Evolutionary conservation across 2,113 vertebrate species (phyloP).

Genomic region (Nesogale talazaci): DNA sequence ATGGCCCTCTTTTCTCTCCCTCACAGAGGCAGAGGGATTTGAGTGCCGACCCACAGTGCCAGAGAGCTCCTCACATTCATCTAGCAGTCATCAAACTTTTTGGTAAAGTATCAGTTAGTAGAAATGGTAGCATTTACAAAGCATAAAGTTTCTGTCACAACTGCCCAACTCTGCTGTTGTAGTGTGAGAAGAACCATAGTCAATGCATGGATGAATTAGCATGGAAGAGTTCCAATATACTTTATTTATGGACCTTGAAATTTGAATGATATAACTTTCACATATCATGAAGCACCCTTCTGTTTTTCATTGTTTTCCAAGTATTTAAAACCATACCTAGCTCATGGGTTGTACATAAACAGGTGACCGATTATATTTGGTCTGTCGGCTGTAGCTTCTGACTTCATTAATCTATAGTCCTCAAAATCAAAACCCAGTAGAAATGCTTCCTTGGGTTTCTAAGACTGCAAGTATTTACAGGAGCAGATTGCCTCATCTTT

Average conservation of each 20-base stretch:
- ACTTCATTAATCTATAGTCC: background rate
- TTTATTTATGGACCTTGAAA: background rate
- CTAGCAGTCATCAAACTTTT: no score
- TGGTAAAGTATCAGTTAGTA: background rate
- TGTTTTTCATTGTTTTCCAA: background rate
- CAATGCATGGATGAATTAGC: background rate
- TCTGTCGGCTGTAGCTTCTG: background rate
- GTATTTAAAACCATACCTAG: conserved; percentile 3
- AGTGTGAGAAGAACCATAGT: background rate
- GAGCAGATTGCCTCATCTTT: no score
- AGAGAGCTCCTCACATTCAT: no score
- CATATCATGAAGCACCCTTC: background rate
- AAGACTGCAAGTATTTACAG: no score
- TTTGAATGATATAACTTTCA: background rate
- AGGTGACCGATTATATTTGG: background rate
- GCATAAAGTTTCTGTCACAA: background rate
- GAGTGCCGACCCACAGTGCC: no score
- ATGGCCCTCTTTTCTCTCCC: no score
- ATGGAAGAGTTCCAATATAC: background rate
- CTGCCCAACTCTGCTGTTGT: background rate
- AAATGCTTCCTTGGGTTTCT: no score
- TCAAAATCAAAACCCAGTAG: no score
- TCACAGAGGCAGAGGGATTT: no score
- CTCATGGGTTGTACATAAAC: background rate
- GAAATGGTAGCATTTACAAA: background rate